Evolutionary conservation across 1,140 invertebrate genomes (phyloP).

Genomic region (Zophobas atratus): DNA sequence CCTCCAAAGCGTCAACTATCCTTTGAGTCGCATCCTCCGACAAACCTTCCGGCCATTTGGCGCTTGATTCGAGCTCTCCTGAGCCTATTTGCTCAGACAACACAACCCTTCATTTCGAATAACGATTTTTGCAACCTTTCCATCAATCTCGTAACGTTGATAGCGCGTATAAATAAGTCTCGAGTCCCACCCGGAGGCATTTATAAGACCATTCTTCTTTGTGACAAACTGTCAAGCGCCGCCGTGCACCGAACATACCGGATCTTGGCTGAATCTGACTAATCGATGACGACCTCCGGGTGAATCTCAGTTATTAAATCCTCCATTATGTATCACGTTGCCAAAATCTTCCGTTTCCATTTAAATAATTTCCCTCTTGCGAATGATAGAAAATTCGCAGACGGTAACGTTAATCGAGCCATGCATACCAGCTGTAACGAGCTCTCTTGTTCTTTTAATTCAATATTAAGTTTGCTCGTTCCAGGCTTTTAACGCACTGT

Average conservation of each 20-base stretch:
- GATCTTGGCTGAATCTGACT: not conserved
- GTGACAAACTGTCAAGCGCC: slow-evolving; percentile 26
- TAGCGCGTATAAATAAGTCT: slow-evolving; percentile 29
- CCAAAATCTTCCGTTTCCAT: slow-evolving; percentile 25
- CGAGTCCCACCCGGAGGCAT: slow-evolving; percentile 15
- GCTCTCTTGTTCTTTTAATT: slow-evolving; percentile 36
- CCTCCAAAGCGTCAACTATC: slow-evolving; percentile 4
- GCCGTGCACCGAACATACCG: not conserved
- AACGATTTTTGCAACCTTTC: not conserved
- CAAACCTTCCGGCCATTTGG: slow-evolving; percentile 5
- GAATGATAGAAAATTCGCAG: slow-evolving; percentile 1
- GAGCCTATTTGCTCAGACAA: slow-evolving; percentile 28
- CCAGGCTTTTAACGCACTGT: not conserved
- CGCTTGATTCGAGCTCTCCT: slow-evolving; percentile 29
- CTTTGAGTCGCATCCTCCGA: slow-evolving; percentile 32
- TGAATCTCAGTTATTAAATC: not conserved
- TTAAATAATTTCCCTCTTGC: slow-evolving; percentile 4
- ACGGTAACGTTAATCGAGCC: not conserved
- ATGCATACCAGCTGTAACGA: slow-evolving; percentile 8
- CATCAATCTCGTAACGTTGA: not conserved
- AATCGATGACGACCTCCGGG: slow-evolving; percentile 3
- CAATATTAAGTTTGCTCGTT: slow-evolving; percentile 19
- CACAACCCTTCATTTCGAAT: slow-evolving; percentile 26
- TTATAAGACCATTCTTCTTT: slow-evolving; percentile 20
- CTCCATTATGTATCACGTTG: not conserved